Base-by-base conservation (phyloP, 2,113 vertebrate genomes). In the Melanotaenia duboulayi region DNA sequence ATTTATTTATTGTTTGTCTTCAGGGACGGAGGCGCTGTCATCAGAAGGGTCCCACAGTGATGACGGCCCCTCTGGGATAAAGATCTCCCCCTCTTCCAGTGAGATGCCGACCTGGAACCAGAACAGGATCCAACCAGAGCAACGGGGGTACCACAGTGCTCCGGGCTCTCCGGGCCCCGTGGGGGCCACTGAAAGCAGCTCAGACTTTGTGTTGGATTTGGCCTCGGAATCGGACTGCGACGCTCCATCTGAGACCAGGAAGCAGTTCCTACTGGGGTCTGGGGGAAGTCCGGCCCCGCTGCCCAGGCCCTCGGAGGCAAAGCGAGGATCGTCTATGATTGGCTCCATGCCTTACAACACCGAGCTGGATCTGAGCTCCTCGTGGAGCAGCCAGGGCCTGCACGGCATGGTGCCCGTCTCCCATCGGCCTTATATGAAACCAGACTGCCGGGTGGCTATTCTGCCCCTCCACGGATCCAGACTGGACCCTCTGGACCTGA, bases 361-460 rank as follows among this genome's bases (percentile, higher is more conserved):
- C 1, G 85, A 92, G 51, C 51, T 74, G 63, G 89, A 90, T 0
- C 77, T 69, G 52, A 72, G 84, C 68, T 73, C 89, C 9, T 78
- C 88, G 0, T 92, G 89, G 91, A 78, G 72, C 68, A 60, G 12
- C 48, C 84, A 76, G 78, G 60, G 63, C 17, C 74, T 77, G 12
- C 58, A 76, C 0, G 68, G 79, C 71, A 64, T 72, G 83, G 32
- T 59, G 55, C n/a, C 85, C 0, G 46, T 65, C 23, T 22, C 75
- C 17, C 84, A 69, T 3, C 70, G 64, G 63, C 40, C 78, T 1
- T 83, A 75, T 48, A 46, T 81, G 40, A 88, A 84, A 37, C 67
- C 79, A 1, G 85, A 82, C 52, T 65, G 65, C 49, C 42, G 65
- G 10, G 32, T 74, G 0, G 4, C 55, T 4, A 73, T 75, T 4